These are phyloP conservation scores for Oryzaephilus surinamensis DNA, from an alignment of 1,140 invertebrate species.

Conservation along the genomic window DNA sequence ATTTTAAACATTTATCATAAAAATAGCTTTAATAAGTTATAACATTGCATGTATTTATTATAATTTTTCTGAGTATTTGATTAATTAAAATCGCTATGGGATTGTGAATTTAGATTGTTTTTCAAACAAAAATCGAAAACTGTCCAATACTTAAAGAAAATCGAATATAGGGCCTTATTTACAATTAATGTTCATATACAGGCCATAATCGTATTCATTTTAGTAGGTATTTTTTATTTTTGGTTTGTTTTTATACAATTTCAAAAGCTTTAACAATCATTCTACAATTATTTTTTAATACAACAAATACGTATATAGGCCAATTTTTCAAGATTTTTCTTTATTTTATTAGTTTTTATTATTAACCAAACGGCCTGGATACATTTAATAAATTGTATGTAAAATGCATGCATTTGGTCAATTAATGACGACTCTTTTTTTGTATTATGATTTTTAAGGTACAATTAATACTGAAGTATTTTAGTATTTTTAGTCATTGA, in stretches of 20 bases:
- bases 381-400: no score
- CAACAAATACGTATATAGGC: conserved; percentile 17
- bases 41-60: conserved; percentile 6
- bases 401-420: no score
- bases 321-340: conserved; percentile 5
- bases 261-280: conserved; percentile 15
- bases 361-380: conserved; percentile 8
- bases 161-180: neutral
- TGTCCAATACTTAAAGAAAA: no score
- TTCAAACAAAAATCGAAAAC: conserved; percentile 10
- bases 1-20: conserved; percentile 21
- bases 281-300: conserved; percentile 13
- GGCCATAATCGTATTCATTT: neutral
- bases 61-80: conserved; percentile 13
- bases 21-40: conserved; percentile 16
- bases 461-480: no score
- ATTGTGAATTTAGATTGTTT: neutral
- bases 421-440: no score
- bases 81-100: neutral
- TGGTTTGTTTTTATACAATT: no score
- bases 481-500: no score
- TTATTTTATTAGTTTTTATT: neutral
- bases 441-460: no score
- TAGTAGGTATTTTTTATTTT: no score
- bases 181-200: no score